A percentile compares a stretch with the other conserved stretches of the same genome.
Conservation (phyloP, 2,113 vertebrate genomes). For the Nycticebus coucang region DNA sequence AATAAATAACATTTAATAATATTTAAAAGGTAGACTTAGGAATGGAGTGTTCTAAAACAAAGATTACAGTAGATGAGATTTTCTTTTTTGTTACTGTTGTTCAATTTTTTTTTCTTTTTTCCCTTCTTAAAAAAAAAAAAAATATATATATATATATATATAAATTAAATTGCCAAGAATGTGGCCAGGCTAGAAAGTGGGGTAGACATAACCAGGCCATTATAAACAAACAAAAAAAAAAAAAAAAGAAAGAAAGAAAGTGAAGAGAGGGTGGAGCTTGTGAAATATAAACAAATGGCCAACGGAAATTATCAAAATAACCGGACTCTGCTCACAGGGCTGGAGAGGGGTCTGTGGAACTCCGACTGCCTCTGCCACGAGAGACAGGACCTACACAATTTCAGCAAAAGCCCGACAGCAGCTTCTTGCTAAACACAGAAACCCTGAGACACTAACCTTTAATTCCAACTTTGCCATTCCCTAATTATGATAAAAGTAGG, state of each 20-base stretch:
- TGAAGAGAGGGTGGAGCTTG: neutral
- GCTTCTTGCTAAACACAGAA: constrained; percentile 31
- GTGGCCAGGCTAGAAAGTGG: constrained; percentile 51
- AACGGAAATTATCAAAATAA: constrained; percentile 67
- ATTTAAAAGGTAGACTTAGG: neutral
- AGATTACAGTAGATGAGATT: neutral
- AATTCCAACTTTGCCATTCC: neutral
- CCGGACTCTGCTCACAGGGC: constrained; percentile 74
- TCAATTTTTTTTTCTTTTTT: constrained; percentile 69
- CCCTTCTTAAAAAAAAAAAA: constrained; percentile 68
- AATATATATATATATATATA: too few species aligned
- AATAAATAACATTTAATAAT: neutral
- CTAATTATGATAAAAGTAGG: constrained; percentile 10
- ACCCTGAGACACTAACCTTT: neutral
- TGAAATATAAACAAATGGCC: constrained; percentile 60
- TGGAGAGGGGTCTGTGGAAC: neutral
- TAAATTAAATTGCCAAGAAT: constrained; percentile 85
- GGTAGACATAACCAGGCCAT: constrained; percentile 53
- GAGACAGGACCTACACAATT: neutral
- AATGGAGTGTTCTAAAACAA: neutral
- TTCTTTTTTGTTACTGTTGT: neutral
- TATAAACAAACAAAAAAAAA: neutral
- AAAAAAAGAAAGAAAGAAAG: constrained; percentile 51
- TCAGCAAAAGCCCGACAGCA: constrained; percentile 50
- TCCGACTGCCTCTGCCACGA: neutral